These are phyloP conservation scores for Hypercompe scribonia DNA, from an alignment of 2,888 invertebrate species.

Conservation along the genomic window DNA sequence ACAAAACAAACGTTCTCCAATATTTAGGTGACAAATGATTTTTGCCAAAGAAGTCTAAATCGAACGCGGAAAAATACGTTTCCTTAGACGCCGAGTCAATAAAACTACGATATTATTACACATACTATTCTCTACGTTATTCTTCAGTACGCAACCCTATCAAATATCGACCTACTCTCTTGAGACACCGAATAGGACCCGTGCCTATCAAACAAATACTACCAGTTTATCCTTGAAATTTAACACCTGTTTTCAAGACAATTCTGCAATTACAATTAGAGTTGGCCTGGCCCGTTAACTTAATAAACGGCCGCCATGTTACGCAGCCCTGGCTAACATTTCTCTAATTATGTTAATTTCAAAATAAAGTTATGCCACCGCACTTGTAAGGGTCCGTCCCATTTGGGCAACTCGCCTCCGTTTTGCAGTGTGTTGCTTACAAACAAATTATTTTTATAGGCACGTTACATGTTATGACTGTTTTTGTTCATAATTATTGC, in stretches of 20 bases:
- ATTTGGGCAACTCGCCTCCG: slow-evolving; percentile 68
- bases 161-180: slow-evolving; percentile 6
- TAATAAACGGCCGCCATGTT: slow-evolving; percentile 63
- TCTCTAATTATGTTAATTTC: slow-evolving; percentile 84
- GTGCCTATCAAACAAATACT: not conserved
- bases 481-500: slow-evolving; percentile 36
- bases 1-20: slow-evolving; percentile 43
- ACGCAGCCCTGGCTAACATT: slow-evolving; percentile 66
- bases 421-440: slow-evolving; percentile 58
- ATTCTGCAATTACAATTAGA: slow-evolving; percentile 62
- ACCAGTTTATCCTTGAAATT: slow-evolving; percentile 49
- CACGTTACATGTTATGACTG: slow-evolving; percentile 29
- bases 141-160: slow-evolving; percentile 10
- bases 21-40: slow-evolving; percentile 30
- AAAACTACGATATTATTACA: slow-evolving; percentile 20
- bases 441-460: slow-evolving; percentile 58
- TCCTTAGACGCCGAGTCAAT: slow-evolving; percentile 17
- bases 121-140: slow-evolving; percentile 2
- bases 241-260: slow-evolving; percentile 67
- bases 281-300: slow-evolving; percentile 51
- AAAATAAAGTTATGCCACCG: slow-evolving; percentile 82
- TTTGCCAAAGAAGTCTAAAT: slow-evolving; percentile 16
- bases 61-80: slow-evolving; percentile 19
- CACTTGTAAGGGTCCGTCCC: slow-evolving; percentile 73
- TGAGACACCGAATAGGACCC: not conserved